Evolutionary conservation across 2,113 vertebrate genomes (phyloP).

Genomic region (Sinosuthora webbiana): DNA sequence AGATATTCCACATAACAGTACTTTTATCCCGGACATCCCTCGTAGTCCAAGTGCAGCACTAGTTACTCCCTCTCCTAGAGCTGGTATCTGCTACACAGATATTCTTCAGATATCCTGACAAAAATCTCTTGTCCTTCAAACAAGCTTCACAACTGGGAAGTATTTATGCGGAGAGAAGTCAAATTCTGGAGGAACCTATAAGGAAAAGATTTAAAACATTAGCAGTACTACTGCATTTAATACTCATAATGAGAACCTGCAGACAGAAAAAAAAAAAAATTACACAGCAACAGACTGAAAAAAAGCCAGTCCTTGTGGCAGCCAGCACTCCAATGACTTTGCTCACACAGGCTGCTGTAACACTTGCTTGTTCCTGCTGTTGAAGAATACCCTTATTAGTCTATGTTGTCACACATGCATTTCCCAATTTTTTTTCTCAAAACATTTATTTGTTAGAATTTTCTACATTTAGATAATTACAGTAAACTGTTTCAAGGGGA

Average conservation of each 20-base stretch:
- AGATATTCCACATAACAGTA: conserved; percentile 37
- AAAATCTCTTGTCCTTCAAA: conserved; percentile 71
- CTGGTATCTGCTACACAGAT: not conserved
- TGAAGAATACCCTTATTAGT: not conserved
- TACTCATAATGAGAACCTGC: not conserved
- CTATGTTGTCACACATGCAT: not conserved
- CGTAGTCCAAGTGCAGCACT: not conserved
- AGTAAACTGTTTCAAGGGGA: not conserved
- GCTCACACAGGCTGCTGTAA: not conserved
- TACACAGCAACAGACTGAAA: not conserved
- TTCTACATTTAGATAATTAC: not conserved
- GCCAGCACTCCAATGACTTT: too few species aligned
- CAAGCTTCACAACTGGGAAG: conserved; percentile 96
- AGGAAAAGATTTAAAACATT: not conserved
- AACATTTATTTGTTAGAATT: not conserved
- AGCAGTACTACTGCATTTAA: not conserved
- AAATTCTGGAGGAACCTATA: conserved; percentile 91
- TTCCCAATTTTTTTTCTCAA: not conserved
- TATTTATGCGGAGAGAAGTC: conserved; percentile 98
- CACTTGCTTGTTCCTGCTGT: not conserved
- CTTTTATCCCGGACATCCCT: conserved; percentile 6
- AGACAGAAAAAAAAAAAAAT: not conserved
- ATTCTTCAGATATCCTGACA: not conserved
- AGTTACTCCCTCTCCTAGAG: not conserved
- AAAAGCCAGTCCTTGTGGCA: not conserved